phyloP scores from a whole-genome alignment of 2,113 vertebrate species.

The Amphiprion ocellaris region DNA sequence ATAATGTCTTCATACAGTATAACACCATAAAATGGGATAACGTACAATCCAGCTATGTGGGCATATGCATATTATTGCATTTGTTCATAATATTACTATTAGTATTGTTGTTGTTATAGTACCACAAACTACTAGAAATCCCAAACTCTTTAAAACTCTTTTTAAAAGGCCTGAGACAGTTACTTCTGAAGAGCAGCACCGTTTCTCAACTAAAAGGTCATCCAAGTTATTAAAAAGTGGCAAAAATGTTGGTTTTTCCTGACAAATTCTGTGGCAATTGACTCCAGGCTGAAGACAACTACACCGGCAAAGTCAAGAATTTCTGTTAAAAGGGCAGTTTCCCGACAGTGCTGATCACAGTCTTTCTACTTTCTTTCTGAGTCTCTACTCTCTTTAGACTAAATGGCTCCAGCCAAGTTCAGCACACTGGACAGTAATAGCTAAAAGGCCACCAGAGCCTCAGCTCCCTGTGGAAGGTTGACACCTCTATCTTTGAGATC shows the following conservation, averaged over 20 bases:
- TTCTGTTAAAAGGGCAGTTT: constrained; percentile 7
- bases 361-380: constrained; percentile 11
- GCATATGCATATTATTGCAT: no score
- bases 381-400: constrained; percentile 27
- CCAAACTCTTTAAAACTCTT: no score
- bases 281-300: neutral
- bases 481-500: constrained; percentile 75
- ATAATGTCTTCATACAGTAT: no score
- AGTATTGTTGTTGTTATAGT: no score
- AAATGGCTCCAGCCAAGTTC: constrained; percentile 57
- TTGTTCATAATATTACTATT: no score
- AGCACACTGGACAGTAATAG: constrained; percentile 49
- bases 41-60: no score
- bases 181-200: no score
- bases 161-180: no score
- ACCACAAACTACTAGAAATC: no score
- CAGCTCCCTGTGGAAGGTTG: constrained; percentile 63
- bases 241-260: no score
- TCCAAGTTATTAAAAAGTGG: neutral
- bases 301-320: neutral
- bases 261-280: neutral
- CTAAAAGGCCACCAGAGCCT: constrained; percentile 50
- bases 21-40: no score
- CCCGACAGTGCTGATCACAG: constrained; percentile 21
- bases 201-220: neutral